Conservation (phyloP, 2,113 vertebrate species). For the Oreocharis arfaki region DNA sequence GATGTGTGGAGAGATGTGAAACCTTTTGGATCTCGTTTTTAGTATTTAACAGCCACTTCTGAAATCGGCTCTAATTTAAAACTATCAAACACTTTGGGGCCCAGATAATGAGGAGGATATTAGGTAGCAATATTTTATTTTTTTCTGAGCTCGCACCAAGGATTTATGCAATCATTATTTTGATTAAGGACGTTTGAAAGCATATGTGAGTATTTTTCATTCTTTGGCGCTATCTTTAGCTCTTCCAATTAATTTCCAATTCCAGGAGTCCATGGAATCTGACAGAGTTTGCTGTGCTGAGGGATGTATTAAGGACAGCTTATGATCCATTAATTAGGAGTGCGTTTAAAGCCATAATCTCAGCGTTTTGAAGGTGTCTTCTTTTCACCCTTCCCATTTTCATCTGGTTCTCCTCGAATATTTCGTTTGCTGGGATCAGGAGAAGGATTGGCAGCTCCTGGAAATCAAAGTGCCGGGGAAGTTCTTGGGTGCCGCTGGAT, state of each 20-base stretch:
- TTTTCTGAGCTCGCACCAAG: not conserved
- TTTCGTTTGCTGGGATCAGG: not conserved
- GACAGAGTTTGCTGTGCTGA: not conserved
- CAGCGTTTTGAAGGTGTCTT: not conserved
- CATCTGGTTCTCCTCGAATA: not conserved
- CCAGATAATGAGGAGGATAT: not conserved
- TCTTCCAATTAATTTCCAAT: constrained; percentile 26
- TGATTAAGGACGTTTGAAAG: not conserved
- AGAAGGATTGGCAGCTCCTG: not conserved
- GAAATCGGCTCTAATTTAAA: not conserved
- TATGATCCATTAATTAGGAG: constrained; percentile 23
- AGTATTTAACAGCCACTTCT: not conserved
- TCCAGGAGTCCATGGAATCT: not conserved
- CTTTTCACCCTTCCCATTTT: not conserved
- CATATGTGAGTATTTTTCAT: not conserved
- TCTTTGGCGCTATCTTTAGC: not conserved
- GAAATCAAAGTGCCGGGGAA: not conserved
- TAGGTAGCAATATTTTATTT: not conserved
- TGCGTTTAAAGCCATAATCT: not conserved
- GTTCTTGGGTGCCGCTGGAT: not conserved
- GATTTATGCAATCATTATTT: not conserved
- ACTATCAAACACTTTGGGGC: not conserved
- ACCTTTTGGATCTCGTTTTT: not conserved
- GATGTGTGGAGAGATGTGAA: not conserved
- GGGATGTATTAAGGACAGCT: not conserved